A percentile compares a stretch with the other conserved stretches of the same genome.
phyloP scores from a whole-genome alignment of 2,113 vertebrate species.

The Pheucticus melanocephalus region DNA sequence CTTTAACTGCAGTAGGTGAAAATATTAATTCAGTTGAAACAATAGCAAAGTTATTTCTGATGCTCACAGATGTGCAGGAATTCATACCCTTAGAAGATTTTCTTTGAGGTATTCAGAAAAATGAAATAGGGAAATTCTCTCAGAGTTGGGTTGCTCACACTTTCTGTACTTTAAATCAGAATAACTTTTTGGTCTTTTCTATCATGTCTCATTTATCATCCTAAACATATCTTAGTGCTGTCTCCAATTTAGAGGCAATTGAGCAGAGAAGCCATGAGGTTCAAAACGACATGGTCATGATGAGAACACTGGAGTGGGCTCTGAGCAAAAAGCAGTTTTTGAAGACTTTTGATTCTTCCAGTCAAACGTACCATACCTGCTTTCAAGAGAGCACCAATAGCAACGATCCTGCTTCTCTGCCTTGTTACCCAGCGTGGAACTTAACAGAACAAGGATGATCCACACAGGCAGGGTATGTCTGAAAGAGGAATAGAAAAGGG shows the following conservation, averaged over 20 bases:
- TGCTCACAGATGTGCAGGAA: background rate
- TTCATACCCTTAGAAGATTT: background rate
- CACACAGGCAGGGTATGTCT: background rate
- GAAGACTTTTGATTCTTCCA: background rate
- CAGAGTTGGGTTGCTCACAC: background rate
- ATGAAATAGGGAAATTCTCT: background rate
- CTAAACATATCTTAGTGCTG: background rate
- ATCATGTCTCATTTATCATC: background rate
- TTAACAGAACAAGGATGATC: background rate
- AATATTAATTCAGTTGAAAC: background rate
- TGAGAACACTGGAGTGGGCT: constrained; percentile 10
- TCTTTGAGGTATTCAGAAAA: background rate
- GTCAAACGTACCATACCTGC: background rate
- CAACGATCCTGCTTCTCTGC: background rate
- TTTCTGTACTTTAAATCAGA: background rate
- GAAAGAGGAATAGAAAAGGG: background rate
- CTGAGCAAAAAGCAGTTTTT: constrained; percentile 8
- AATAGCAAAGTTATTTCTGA: background rate
- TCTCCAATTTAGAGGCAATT: background rate
- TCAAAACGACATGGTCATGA: background rate
- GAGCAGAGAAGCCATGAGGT: background rate
- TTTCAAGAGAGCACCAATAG: background rate
- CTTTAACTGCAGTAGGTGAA: background rate
- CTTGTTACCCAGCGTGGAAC: background rate
- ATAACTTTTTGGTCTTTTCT: background rate